Evolutionary conservation across 2,888 invertebrate species (phyloP).

Genomic region (Andrena chrysosceles): DNA sequence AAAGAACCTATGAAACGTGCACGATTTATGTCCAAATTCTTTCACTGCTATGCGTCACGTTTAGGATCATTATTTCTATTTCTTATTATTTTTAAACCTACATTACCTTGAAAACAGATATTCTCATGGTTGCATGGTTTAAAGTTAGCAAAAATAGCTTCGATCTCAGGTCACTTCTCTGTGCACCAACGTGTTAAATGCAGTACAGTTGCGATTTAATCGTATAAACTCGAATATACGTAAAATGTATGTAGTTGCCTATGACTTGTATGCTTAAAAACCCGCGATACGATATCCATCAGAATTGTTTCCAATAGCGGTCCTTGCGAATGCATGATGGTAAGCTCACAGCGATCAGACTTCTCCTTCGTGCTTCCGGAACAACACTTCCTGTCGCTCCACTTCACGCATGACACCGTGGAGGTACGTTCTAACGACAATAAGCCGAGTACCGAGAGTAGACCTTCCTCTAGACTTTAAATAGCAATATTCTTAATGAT

Average conservation of each 20-base stretch:
- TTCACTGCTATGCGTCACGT: not conserved
- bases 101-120: not conserved
- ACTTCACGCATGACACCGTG: constrained; percentile 9
- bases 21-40: not conserved
- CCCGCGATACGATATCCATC: not conserved
- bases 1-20: not conserved
- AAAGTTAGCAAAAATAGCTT: not conserved
- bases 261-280: constrained; percentile 11
- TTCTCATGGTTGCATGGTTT: too few species aligned
- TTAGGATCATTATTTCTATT: not conserved
- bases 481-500: constrained; percentile 48
- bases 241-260: constrained; percentile 21
- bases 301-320: constrained; percentile 21
- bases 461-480: constrained; percentile 35
- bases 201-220: not conserved
- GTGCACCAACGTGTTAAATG: not conserved
- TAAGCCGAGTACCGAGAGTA: constrained; percentile 45
- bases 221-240: not conserved
- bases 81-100: not conserved
- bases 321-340: not conserved
- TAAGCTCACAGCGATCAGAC: not conserved
- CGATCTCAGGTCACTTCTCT: not conserved
- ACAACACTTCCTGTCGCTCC: constrained; percentile 4
- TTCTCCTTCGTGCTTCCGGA: constrained; percentile 27
- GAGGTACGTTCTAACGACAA: constrained; percentile 57